phyloP scores from a whole-genome alignment of 2,797 vertebrate species.

The Botia almorhae region DNA sequence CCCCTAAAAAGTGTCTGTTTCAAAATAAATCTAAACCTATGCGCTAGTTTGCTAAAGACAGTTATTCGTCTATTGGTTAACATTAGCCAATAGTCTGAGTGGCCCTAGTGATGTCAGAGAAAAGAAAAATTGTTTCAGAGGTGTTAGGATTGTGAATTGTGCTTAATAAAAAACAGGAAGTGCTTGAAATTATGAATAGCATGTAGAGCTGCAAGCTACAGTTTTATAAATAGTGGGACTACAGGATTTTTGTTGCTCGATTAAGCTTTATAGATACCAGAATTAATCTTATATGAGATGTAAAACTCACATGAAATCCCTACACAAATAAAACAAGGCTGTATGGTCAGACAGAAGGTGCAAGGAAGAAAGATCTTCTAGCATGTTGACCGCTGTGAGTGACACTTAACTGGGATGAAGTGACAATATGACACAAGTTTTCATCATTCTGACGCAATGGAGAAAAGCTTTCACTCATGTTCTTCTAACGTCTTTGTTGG shows the following conservation, averaged over 20 bases:
- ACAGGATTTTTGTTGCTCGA: neutral
- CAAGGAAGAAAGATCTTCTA: neutral
- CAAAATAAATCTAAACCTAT: too few relatives aligned
- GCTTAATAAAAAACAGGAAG: too few relatives aligned
- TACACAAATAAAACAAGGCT: neutral
- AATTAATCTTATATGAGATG: neutral
- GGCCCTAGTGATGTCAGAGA: too few relatives aligned
- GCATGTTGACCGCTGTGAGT: neutral
- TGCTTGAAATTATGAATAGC: neutral
- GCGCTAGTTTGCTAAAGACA: too few relatives aligned
- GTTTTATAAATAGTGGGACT: neutral
- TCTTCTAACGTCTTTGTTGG: constrained; percentile 15
- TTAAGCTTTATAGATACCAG: neutral
- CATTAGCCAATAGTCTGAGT: too few relatives aligned
- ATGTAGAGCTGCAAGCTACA: neutral
- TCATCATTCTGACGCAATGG: constrained; percentile 17
- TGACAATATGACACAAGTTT: constrained; percentile 31
- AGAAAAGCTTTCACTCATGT: constrained; percentile 32
- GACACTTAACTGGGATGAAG: constrained; percentile 15
- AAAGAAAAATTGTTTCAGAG: too few relatives aligned
- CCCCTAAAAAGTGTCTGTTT: too few relatives aligned
- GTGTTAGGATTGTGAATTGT: too few relatives aligned
- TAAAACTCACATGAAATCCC: neutral
- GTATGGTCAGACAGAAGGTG: neutral
- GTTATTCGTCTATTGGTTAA: too few relatives aligned